These are phyloP conservation scores for Naja naja DNA, from an alignment of 2,113 vertebrate genomes.

Conservation along the genomic window DNA sequence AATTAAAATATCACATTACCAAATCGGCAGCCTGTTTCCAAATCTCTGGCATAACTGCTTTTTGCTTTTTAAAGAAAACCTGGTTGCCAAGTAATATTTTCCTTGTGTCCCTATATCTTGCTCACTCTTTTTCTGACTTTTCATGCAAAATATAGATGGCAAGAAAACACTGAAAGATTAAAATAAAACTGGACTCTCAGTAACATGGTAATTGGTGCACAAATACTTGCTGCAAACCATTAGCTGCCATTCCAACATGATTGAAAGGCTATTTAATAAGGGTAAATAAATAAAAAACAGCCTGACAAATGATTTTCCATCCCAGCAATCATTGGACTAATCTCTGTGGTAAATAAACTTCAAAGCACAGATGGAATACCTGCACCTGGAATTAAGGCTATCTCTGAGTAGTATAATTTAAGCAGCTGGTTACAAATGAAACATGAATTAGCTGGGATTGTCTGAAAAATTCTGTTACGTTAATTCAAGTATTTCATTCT, in stretches of 20 bases:
- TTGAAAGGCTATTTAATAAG: slow-evolving; percentile 75
- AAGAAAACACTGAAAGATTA: slow-evolving; percentile 65
- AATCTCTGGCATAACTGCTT: slow-evolving; percentile 36
- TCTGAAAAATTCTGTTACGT: slow-evolving; percentile 41
- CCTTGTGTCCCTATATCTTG: slow-evolving; percentile 55
- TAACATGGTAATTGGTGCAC: slow-evolving; percentile 64
- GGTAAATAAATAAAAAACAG: slow-evolving; percentile 74
- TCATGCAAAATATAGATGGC: slow-evolving; percentile 61
- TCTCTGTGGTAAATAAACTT: slow-evolving; percentile 69
- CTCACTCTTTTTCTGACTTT: slow-evolving; percentile 51
- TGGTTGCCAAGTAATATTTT: slow-evolving; percentile 39
- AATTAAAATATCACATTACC: slow-evolving; percentile 51
- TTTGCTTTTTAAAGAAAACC: slow-evolving; percentile 36
- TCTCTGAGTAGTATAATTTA: slow-evolving; percentile 58
- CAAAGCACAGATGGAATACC: slow-evolving; percentile 66
- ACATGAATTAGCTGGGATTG: slow-evolving; percentile 53
- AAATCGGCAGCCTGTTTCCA: slow-evolving; percentile 38
- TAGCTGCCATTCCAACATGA: slow-evolving; percentile 67
- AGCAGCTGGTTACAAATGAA: slow-evolving; percentile 67
- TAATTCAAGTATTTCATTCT: slow-evolving; percentile 44
- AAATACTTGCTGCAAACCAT: slow-evolving; percentile 59
- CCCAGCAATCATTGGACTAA: slow-evolving; percentile 70
- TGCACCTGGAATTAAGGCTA: slow-evolving; percentile 65
- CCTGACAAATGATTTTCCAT: slow-evolving; percentile 76
- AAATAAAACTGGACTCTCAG: slow-evolving; percentile 65